Evolutionary conservation across 64 coral and sea anemone genomes (phyloP).

Genomic region (Anthopleura sola): DNA sequence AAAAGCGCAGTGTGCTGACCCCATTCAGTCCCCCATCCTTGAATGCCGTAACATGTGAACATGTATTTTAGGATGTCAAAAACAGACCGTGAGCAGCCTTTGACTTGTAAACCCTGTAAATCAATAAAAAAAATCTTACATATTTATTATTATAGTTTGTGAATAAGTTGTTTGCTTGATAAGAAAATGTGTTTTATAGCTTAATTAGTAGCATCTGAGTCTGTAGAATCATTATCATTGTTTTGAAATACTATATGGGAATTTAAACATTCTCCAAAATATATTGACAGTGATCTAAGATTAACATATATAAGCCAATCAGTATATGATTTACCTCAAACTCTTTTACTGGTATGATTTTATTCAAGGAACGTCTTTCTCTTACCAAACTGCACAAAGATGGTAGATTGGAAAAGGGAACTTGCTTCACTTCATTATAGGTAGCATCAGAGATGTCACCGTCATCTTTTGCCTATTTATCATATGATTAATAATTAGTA

Average conservation of each 20-base stretch:
- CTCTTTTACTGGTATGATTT: neutral
- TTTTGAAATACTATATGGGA: too few species aligned
- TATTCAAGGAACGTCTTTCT: neutral
- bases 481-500: neutral
- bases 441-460: slow-evolving; percentile 5
- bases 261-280: too few species aligned
- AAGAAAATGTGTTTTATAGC: too few species aligned
- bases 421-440: neutral
- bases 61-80: neutral
- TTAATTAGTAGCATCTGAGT: too few species aligned
- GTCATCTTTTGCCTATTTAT: neutral
- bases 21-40: too few species aligned
- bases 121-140: too few species aligned
- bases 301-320: too few species aligned
- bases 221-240: too few species aligned
- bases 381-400: neutral
- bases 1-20: slow-evolving; percentile 2
- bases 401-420: neutral
- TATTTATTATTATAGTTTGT: too few species aligned
- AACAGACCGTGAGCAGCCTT: neutral
- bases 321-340: neutral
- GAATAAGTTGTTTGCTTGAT: too few species aligned
- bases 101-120: neutral
- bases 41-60: neutral
- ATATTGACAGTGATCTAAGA: too few species aligned